These are phyloP conservation scores for Epicampocera succincta DNA, from an alignment of 2,888 invertebrate species.

Conservation along the genomic window DNA sequence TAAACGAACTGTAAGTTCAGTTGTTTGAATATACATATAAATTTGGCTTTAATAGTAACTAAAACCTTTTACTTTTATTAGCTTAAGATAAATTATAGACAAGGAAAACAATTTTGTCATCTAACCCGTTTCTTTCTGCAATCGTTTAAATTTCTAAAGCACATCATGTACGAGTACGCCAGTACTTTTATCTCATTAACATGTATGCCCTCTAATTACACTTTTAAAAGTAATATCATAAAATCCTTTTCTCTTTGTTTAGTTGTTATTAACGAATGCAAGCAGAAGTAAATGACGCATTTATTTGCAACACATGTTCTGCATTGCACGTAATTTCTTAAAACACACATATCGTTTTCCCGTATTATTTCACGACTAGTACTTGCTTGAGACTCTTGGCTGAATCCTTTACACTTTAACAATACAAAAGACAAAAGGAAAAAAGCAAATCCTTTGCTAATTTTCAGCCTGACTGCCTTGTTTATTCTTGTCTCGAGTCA, in stretches of 20 bases:
- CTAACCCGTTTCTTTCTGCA: too few species aligned
- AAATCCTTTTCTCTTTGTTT: conserved; percentile 63
- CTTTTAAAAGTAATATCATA: conserved; percentile 57
- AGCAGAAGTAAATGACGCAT: conserved; percentile 39
- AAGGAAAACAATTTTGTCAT: too few species aligned
- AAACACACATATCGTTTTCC: conserved; percentile 43
- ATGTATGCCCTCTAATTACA: conserved; percentile 64
- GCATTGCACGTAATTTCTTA: conserved; percentile 43
- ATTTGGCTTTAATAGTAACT: too few species aligned
- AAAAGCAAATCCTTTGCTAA: conserved; percentile 55
- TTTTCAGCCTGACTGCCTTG: conserved; percentile 65
- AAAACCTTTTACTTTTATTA: too few species aligned
- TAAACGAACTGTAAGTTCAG: too few species aligned
- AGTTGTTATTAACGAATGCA: conserved; percentile 62
- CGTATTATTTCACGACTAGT: conserved; percentile 15
- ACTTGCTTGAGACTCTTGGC: conserved; percentile 35
- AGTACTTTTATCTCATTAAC: conserved; percentile 60
- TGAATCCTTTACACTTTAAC: conserved; percentile 46
- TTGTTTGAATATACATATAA: too few species aligned
- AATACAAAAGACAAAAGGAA: background rate
- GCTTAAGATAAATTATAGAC: too few species aligned
- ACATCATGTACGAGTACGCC: background rate
- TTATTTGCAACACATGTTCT: conserved; percentile 22
- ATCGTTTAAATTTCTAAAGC: background rate
- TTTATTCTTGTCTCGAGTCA: conserved; percentile 63